Base-by-base conservation (phyloP, 2,888 invertebrate genomes). In the Neria commutata region DNA sequence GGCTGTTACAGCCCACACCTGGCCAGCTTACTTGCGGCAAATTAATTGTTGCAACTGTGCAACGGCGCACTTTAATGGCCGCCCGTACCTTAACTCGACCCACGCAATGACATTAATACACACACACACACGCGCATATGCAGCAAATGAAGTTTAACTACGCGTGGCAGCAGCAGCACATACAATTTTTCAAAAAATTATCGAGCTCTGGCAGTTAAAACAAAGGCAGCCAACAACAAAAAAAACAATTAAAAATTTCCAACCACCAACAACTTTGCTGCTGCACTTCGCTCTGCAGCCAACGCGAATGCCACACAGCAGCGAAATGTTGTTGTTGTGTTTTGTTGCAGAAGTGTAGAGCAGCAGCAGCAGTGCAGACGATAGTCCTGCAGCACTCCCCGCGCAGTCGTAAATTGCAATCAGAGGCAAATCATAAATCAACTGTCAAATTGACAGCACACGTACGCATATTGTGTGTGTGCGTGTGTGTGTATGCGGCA, bases 381-480 rank as follows among this genome's bases (percentile, higher is more conserved):
- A n/a, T 37, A n/a, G n/a, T 4, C 4, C 4, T 14, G n/a, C 6
- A 37, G 37, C 37, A n/a, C 6, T 4, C 37, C 19, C 29, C 29
- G 6, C 50, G 37, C 34, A 54, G 62, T 67, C 63, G 66, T 64
- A 68, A 68, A 68, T 64, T 66, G 68, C 68, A 68, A 68, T 68
- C 68, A 68, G 62, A 60, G 62, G 65, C 65, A 62, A 64, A 68
- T 66, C 65, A 67, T 68, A 68, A 68, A 68, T 68, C 68, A 66
- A 67, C 68, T 66, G 68, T 68, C 68, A 67, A 68, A 67, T 63
- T 68, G 68, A 68, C 67, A 68, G 53, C n/a, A n/a, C 47, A 64
- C 52, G 37, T 48, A 56, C 45, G 46, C 40, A 60, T n/a, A 25
- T 33, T 40, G n/a, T 48, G 25, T 48, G 48, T 42, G 55, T 29